Conservation (phyloP, 1,140 invertebrate species). For the Papilio xuthus region DNA sequence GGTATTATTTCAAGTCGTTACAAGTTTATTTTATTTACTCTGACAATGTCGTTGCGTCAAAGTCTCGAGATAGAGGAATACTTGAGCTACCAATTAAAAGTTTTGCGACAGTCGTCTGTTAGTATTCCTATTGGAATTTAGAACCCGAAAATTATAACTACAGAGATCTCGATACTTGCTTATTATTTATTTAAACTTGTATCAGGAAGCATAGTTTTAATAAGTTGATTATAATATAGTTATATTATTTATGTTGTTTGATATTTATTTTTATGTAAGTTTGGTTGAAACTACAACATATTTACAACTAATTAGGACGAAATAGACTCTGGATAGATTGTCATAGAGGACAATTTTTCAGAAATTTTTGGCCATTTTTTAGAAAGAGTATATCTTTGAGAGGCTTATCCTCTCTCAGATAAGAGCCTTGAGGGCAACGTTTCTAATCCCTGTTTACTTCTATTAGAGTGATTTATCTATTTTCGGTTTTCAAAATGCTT, state of each 20-base stretch:
- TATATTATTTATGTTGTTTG: too few species aligned
- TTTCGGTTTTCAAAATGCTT: not conserved
- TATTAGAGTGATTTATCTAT: not conserved
- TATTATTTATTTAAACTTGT: not conserved
- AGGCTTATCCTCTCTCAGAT: not conserved
- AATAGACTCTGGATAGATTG: not conserved
- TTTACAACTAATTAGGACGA: not conserved
- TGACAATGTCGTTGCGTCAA: not conserved
- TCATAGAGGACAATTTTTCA: not conserved
- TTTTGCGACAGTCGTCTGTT: constrained; percentile 17
- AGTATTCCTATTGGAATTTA: constrained; percentile 18
- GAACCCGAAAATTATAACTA: constrained; percentile 22
- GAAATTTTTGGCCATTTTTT: not conserved
- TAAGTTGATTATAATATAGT: too few species aligned
- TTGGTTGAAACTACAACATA: not conserved
- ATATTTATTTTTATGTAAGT: not conserved
- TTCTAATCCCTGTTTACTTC: not conserved
- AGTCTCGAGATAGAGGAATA: constrained; percentile 9
- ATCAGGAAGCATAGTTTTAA: too few species aligned
- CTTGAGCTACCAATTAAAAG: constrained; percentile 19
- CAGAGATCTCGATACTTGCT: not conserved
- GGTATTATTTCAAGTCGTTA: not conserved
- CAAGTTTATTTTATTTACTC: not conserved
- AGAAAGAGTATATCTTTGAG: not conserved
- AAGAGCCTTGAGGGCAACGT: not conserved